A percentile compares a stretch with the other conserved stretches of the same genome.
phyloP scores from a whole-genome alignment of 2,797 vertebrate genomes.

The Geotria australis region DNA sequence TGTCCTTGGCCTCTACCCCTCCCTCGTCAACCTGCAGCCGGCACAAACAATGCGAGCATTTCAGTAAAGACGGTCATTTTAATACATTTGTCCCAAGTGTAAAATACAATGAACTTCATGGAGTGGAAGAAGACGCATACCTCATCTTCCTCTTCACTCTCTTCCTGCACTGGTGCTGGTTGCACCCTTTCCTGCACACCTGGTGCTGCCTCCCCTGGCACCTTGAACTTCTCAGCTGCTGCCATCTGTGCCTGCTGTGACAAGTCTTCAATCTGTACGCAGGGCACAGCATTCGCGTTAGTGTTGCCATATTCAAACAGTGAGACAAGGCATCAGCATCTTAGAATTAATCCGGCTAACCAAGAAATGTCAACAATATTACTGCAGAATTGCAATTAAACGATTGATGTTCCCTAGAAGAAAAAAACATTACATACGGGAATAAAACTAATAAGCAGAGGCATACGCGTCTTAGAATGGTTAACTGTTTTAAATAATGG shows the following conservation, averaged over 20 bases:
- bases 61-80: too few relatives aligned
- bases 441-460: too few relatives aligned
- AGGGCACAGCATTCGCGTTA: too few relatives aligned
- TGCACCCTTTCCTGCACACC: constrained; percentile 20
- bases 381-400: neutral
- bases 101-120: neutral
- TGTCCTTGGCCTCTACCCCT: constrained; percentile 62
- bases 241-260: constrained; percentile 92
- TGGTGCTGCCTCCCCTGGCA: constrained; percentile 44
- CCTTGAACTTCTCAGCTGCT: constrained; percentile 87
- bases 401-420: neutral
- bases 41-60: neutral
- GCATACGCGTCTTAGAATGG: too few relatives aligned
- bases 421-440: too few relatives aligned
- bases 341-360: neutral
- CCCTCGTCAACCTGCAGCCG: constrained; percentile 44
- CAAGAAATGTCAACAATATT: neutral
- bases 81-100: neutral
- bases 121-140: constrained; percentile 6
- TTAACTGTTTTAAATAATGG: too few relatives aligned
- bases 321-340: neutral
- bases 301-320: rapidly evolving
- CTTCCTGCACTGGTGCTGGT: constrained; percentile 29
- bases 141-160: constrained; percentile 70
- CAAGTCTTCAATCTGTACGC: constrained; percentile 57